These are phyloP conservation scores for Orthonevra nobilis DNA, from an alignment of 2,888 invertebrate species.

Conservation along the genomic window DNA sequence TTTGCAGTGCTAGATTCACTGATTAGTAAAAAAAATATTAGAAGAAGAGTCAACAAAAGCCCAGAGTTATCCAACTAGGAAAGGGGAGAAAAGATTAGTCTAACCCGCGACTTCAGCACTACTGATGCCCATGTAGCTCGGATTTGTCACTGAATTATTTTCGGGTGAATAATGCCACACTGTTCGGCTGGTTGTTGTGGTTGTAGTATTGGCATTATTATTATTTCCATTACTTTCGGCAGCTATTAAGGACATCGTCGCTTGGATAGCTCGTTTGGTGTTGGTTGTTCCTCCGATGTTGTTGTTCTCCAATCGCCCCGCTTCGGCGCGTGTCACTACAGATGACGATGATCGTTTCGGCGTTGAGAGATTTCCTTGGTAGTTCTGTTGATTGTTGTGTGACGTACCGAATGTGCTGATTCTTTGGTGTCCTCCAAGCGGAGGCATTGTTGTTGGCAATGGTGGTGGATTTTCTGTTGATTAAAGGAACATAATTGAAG, in stretches of 20 bases:
- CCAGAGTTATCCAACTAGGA: conserved; percentile 9
- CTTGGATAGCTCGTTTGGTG: conserved; percentile 73
- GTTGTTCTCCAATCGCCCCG: conserved; percentile 40
- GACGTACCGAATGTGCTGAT: conserved; percentile 66
- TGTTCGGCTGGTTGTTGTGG: conserved; percentile 76
- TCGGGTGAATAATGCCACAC: conserved; percentile 79
- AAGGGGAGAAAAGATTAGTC: conserved; percentile 54
- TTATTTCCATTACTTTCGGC: conserved; percentile 58
- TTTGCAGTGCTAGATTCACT: conserved; percentile 22
- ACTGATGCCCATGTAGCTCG: conserved; percentile 79
- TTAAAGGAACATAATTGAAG: conserved; percentile 3
- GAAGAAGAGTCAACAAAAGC: conserved; percentile 5
- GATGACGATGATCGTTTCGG: conserved; percentile 65
- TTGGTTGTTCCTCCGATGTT: conserved; percentile 72
- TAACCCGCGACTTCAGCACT: conserved; percentile 80
- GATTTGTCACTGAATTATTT: conserved; percentile 79
- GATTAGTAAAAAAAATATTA: conserved; percentile 10
- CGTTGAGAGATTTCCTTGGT: conserved; percentile 69
- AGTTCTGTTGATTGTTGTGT: conserved; percentile 65
- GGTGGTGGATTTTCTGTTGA: conserved; percentile 79
- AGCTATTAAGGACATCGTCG: conserved; percentile 47
- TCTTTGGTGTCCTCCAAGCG: conserved; percentile 74
- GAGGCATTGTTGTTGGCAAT: conserved; percentile 80
- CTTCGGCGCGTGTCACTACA: conserved; percentile 44
- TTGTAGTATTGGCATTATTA: conserved; percentile 68